Conservation (phyloP, 2,888 invertebrate species). For the Pseudanteris insignis region DNA sequence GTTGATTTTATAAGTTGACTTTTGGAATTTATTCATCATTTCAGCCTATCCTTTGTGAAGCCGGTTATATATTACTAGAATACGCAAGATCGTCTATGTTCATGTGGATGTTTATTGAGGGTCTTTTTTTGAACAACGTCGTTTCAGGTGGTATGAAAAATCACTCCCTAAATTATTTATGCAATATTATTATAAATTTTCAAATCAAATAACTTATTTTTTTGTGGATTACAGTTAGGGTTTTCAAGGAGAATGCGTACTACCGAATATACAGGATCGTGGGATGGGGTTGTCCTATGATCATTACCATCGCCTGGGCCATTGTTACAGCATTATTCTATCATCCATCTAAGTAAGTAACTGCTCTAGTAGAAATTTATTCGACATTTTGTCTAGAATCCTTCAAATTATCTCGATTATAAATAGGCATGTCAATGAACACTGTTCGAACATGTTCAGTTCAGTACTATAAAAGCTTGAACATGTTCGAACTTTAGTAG, state of each 20-base stretch:
- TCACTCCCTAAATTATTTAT: neutral
- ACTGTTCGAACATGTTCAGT: too few relatives aligned
- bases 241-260: conserved; percentile 74
- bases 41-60: conserved; percentile 84
- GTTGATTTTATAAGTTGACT: neutral
- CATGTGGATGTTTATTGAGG: conserved; percentile 98
- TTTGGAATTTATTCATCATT: conserved; percentile 28
- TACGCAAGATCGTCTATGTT: conserved; percentile 91
- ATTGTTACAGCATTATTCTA: conserved; percentile 70
- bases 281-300: conserved; percentile 80
- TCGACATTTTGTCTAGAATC: too few relatives aligned
- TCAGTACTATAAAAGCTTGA: too few relatives aligned
- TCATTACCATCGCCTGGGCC: conserved; percentile 78
- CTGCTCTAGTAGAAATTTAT: too few relatives aligned
- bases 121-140: conserved; percentile 86
- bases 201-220: too few relatives aligned
- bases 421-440: too few relatives aligned
- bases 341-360: conserved; percentile 66
- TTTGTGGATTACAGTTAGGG: too few relatives aligned
- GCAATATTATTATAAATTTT: too few relatives aligned
- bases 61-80: conserved; percentile 82
- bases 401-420: too few relatives aligned
- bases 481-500: too few relatives aligned
- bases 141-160: conserved; percentile 71
- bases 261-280: conserved; percentile 73